Base-by-base conservation (phyloP, 2,797 vertebrate genomes). In the Geotrypetes seraphini region DNA sequence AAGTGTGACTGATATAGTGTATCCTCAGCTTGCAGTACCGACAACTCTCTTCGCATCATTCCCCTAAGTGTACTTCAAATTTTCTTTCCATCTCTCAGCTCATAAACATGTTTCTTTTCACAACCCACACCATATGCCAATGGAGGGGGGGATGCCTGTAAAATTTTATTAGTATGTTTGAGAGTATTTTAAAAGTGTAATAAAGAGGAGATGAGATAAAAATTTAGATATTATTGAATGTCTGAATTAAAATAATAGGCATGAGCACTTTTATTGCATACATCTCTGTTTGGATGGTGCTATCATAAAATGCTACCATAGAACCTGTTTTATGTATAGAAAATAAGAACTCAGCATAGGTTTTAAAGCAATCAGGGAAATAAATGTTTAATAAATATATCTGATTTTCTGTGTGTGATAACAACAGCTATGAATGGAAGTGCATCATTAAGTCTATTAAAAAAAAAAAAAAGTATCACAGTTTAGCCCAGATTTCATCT, bases 111-210 rank as follows among this genome's bases (percentile, higher is more conserved):
- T 66, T 79, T 65, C 63, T 66, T 39, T 55, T 53, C 65, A 67
- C 58, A 68, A 63, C 60, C 68, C 54, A 53, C 32, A 61, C 66
- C 55, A 73, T 62, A 56, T 69, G 54, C 57, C 60, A 38, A 35
- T 62, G 63, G 54, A 56, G 8, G 22, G 8, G 22, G n/a, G n/a
- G n/a, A n/a, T 54, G 50, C 49, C 32, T 58, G 54, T 79, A 71
- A 75, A 78, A 20, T 69, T 79, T 76, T 75, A 73, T 66, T 52
- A 60, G 35, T 60, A 26, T 57, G 65, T 67, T 69, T 62, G 36
- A 66, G 43, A 31, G 36, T 51, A 57, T 67, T 77, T 50, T 50
- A 47, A 45, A 67, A 57, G 43, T 36, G 68, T 55, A 68, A 69
- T 66, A 70, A 73, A 66, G 41, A 46, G 59, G 73, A 71, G 67